These are phyloP conservation scores for Pipa parva DNA, from an alignment of 2,113 vertebrate species.

Conservation along the genomic window DNA sequence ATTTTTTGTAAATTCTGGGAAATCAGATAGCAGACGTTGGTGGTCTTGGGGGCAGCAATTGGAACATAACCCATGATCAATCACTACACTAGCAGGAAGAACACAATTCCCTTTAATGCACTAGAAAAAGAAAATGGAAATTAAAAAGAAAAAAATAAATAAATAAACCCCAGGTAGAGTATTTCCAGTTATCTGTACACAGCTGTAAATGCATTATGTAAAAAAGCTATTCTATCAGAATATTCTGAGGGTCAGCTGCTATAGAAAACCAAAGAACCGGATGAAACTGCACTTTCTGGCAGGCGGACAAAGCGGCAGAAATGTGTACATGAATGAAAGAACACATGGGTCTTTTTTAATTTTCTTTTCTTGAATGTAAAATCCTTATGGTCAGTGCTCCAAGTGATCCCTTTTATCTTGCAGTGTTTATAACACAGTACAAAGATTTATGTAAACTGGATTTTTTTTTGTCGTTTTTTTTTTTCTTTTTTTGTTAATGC, in stretches of 20 bases:
- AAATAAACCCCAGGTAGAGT: conserved; percentile 87
- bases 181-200: conserved; percentile 93
- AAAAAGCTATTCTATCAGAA: conserved; percentile 28
- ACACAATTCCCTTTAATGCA: no score
- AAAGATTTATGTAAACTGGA: conserved; percentile 52
- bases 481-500: not conserved
- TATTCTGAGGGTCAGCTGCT: conserved; percentile 1
- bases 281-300: conserved; percentile 9
- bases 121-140: no score
- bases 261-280: conserved; percentile 10
- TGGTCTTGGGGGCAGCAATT: no score
- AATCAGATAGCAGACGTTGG: no score
- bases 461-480: conserved; percentile 31
- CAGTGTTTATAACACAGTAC: conserved; percentile 57
- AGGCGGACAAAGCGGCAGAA: conserved; percentile 27
- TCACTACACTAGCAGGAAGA: no score
- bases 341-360: conserved; percentile 11
- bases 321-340: conserved; percentile 16
- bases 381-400: conserved; percentile 37
- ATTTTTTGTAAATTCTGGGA: no score
- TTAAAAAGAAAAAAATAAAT: no score
- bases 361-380: not conserved
- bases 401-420: conserved; percentile 62
- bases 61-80: no score
- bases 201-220: conserved; percentile 53